Conservation (phyloP, 2,113 vertebrate genomes). For the Alectura lathami region DNA sequence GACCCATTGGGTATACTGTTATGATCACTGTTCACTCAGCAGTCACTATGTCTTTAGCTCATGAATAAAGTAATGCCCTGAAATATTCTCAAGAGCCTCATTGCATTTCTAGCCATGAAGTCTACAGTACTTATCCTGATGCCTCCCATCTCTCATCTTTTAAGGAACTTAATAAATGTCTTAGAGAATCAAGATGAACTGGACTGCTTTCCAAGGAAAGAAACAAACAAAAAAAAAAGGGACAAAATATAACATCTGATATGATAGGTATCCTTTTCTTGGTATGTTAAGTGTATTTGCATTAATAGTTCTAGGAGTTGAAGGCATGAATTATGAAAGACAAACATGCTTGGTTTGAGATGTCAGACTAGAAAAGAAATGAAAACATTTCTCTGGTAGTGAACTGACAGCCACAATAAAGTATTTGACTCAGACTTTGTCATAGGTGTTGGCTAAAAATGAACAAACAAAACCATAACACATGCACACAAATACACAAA, state of each 20-base stretch:
- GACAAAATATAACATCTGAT: neutral
- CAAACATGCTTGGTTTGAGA: neutral
- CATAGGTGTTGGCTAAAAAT: neutral
- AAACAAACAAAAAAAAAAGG: neutral
- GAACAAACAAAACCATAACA: neutral
- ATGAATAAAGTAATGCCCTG: constrained; percentile 48
- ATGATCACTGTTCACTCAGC: neutral
- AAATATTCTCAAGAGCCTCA: constrained; percentile 30
- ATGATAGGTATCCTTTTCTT: neutral
- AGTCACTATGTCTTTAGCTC: constrained; percentile 15
- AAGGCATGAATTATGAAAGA: neutral
- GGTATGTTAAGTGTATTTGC: neutral
- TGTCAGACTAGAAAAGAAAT: neutral
- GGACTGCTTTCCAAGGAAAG: neutral
- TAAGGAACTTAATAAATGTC: constrained; percentile 30
- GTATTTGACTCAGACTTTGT: neutral
- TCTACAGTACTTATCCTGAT: neutral
- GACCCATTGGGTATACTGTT: neutral
- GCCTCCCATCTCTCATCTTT: neutral
- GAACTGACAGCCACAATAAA: neutral
- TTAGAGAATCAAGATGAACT: neutral
- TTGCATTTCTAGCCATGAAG: neutral
- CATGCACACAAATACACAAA: neutral
- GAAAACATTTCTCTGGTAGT: neutral
- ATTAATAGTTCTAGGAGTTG: neutral